Evolutionary conservation across 2,797 vertebrate species (phyloP).

Genomic region (Geotrypetes seraphini): DNA sequence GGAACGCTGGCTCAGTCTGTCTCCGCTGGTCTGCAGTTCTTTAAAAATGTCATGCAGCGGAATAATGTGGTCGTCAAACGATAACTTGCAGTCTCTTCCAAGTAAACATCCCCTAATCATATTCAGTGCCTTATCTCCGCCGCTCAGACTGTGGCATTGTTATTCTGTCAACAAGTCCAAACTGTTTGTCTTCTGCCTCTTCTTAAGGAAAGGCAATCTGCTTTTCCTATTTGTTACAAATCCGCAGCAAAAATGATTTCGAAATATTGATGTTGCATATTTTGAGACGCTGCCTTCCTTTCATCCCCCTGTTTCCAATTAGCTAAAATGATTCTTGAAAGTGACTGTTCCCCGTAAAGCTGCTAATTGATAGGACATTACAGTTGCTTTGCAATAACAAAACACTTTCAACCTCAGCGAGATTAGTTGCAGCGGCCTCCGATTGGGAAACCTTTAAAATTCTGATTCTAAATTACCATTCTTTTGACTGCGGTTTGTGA

Average conservation of each 20-base stretch:
- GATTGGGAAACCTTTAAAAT: conserved; percentile 65
- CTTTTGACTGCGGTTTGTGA: conserved; percentile 76
- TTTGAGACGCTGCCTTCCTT: neutral
- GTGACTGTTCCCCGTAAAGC: conserved; percentile 35
- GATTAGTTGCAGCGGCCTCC: conserved; percentile 52
- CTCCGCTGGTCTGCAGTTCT: too few relatives aligned
- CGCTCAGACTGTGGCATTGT: conserved; percentile 1
- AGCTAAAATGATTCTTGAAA: conserved; percentile 38
- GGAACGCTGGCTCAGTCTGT: too few relatives aligned
- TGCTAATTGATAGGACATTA: conserved; percentile 52
- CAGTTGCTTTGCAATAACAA: conserved; percentile 46
- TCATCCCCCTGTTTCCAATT: conserved; percentile 11
- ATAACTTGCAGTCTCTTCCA: neutral
- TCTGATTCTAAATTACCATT: conserved; percentile 61
- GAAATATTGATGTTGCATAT: conserved; percentile 19
- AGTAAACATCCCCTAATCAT: neutral
- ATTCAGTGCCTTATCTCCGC: neutral
- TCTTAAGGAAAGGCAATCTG: conserved; percentile 12
- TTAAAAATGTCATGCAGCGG: too few relatives aligned
- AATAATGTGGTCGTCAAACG: neutral
- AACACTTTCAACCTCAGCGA: conserved; percentile 43
- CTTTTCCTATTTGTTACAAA: conserved; percentile 18
- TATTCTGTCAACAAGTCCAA: conserved; percentile 2
- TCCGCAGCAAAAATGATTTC: conserved; percentile 14
- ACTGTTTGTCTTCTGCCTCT: neutral